A percentile compares a stretch with the other conserved stretches of the same genome.
phyloP scores from a whole-genome alignment of 2,888 invertebrate genomes.

The Drosophila nigricruria region DNA sequence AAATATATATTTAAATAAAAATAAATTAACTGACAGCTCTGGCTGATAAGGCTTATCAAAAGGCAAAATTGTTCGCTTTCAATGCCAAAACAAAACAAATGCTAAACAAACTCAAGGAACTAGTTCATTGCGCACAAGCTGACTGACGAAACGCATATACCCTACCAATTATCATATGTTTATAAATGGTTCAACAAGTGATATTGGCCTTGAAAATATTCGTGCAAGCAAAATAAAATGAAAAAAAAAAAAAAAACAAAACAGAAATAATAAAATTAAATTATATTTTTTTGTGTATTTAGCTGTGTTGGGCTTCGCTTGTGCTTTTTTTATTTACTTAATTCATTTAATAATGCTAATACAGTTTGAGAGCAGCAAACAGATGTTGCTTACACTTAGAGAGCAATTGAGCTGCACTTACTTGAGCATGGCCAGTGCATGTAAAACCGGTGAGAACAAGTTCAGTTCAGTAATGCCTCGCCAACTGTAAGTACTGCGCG shows the following conservation, averaged over 20 bases:
- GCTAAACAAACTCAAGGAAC: background rate
- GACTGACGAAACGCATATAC: conserved; percentile 10
- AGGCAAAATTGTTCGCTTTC: too few species aligned
- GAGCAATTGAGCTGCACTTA: conserved; percentile 53
- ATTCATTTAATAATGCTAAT: conserved; percentile 61
- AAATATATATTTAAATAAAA: background rate
- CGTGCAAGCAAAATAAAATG: conserved; percentile 35
- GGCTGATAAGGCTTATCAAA: background rate
- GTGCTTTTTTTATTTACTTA: conserved; percentile 56
- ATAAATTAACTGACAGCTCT: background rate
- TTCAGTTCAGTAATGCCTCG: conserved; percentile 35
- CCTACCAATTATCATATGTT: background rate
- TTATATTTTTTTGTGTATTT: conserved; percentile 33
- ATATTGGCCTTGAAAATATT: conserved; percentile 79
- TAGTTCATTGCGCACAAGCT: background rate
- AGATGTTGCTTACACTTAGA: conserved; percentile 46
- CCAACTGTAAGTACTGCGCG: conserved; percentile 23
- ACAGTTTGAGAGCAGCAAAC: conserved; percentile 49
- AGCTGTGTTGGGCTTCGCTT: conserved; percentile 58
- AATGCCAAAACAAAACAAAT: background rate
- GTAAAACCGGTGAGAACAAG: conserved; percentile 60
- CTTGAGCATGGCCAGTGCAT: conserved; percentile 69
- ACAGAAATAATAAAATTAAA: conserved; percentile 30
- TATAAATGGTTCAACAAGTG: conserved; percentile 55
- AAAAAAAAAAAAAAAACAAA: conserved; percentile 13